Evolutionary conservation across 92 coral and sea anemone genomes (phyloP), one percentile per base, ranked within the genome.

Genomic region (Epizoanthus stellaris): DNA sequence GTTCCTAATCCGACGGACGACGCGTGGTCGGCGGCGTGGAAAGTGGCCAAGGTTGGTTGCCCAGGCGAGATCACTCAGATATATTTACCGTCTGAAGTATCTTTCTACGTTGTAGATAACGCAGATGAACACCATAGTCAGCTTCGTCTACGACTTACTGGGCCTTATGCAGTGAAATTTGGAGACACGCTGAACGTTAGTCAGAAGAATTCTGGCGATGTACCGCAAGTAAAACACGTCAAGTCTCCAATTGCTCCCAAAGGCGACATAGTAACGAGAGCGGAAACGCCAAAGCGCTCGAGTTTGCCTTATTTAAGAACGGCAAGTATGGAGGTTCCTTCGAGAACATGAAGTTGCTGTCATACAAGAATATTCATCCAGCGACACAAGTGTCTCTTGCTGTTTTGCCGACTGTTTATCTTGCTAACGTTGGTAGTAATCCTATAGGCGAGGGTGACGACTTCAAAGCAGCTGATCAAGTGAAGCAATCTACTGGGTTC

Each of bases 221-320:
- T 72, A 45, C 76, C 76, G 14, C n/a, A 72, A 19, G 76, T 72
- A 6, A 72, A 42, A 17, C 54, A 49, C 0, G 5, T 42, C 1
- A 30, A 72, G 76, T 15, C 45, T 14, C 5, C 76, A 15, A 21
- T 6, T 6, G 34, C 76, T 17, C 12, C 34, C 34, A 43, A 72
- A 15, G 76, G 10, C 3, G 45, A 72, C 0, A 72, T 72, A 16
- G 42, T 8, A 72, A 72, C 59, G 76, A 43, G 34, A 72, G 54
- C 23, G 76, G 59, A 2, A 72, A 72, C 34, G 76, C 60, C 38
- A 72, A 72, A 72, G 16, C 60, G 58, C 76, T 72, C 1, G 76
- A 45, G 39, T 72, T 72, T 72, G 76, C 76, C 11, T 72, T 72
- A 72, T 72, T 72, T 34, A 72, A 72, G 59, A 6, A n/a, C 4